Percentiles rank a stretch among this genome's conserved stretches.
Evolutionary conservation across 2,113 vertebrate genomes (phyloP).

Genomic region (Grammomys dolichurus): DNA sequence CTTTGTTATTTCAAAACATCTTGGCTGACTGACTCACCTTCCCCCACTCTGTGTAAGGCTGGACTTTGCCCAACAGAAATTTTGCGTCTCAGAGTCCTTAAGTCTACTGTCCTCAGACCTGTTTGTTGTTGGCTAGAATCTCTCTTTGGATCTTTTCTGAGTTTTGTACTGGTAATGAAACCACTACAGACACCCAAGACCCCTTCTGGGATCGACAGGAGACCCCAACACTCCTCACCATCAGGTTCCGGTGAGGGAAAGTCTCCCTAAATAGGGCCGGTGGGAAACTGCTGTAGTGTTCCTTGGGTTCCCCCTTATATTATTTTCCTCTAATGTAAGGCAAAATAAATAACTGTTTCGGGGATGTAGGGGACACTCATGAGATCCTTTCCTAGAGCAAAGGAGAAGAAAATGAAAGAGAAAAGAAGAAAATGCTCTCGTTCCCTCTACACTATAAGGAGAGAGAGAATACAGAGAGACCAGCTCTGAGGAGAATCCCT

Average conservation of each 20-base stretch:
- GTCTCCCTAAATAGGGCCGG: neutral
- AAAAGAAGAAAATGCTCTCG: neutral
- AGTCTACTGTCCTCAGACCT: neutral
- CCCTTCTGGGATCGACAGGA: neutral
- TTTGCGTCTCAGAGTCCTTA: neutral
- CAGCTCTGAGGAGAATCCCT: neutral
- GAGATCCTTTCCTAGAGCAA: neutral
- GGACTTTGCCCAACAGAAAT: neutral
- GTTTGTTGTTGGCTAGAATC: neutral
- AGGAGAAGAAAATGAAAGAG: neutral
- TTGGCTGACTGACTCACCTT: neutral
- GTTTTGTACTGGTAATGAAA: neutral
- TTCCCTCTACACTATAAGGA: neutral
- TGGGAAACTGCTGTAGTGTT: too few species aligned
- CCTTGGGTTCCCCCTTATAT: neutral
- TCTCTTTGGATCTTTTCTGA: neutral
- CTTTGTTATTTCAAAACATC: neutral
- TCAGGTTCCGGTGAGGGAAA: neutral
- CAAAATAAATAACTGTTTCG: neutral
- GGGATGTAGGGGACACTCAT: neutral
- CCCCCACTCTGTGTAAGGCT: neutral
- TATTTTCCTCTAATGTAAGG: neutral
- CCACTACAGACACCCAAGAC: neutral
- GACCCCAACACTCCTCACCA: rapidly evolving
- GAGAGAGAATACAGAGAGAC: neutral